Evolutionary conservation across 1,140 invertebrate species (phyloP), one percentile per base, ranked within the genome.

Genomic region (Formica exsecta): DNA sequence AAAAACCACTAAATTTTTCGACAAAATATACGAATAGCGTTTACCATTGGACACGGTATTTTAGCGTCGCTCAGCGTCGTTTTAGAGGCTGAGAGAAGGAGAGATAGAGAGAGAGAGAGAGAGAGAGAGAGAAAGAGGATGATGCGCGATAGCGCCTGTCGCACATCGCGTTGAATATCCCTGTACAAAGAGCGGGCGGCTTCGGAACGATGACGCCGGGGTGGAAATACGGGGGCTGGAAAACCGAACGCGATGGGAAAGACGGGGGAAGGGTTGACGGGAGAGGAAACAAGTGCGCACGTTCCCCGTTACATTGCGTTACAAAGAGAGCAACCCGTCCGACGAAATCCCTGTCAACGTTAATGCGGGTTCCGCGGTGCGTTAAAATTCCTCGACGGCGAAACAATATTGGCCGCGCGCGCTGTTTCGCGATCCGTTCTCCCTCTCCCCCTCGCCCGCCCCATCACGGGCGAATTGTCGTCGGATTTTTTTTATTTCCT

Each of bases 311-410:
- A 92, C 92, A 90, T 85, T 77, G 86, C 90, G 86, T 90, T 89
- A 91, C 91, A 92, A 92, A 92, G 91, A 91, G 92, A 88, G 87
- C 86, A 87, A 87, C 89, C 87, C 87, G 65, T 79, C 81, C 85
- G 87, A n/a, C 79, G 81, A 89, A 87, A 91, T 90, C 90, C 85
- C 85, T 88, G 87, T 91, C 89, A 87, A 90, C 89, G 87, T 85
- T 91, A 88, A 90, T 87, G 87, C 87, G 76, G 84, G 85, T 91
- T 91, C 87, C 83, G 87, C 66, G 79, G 86, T 88, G 90, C 81
- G 86, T 91, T 91, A 89, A 88, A 91, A 91, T 91, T 91, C 79
- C 80, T 80, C 81, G 86, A 85, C 87, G 76, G 90, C 75, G 68
- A 91, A 91, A 91, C 90, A 92, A 92, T 92, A 90, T 90, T 89